Conservation (phyloP, 2,113 vertebrate genomes). For the Ellobius talpinus region DNA sequence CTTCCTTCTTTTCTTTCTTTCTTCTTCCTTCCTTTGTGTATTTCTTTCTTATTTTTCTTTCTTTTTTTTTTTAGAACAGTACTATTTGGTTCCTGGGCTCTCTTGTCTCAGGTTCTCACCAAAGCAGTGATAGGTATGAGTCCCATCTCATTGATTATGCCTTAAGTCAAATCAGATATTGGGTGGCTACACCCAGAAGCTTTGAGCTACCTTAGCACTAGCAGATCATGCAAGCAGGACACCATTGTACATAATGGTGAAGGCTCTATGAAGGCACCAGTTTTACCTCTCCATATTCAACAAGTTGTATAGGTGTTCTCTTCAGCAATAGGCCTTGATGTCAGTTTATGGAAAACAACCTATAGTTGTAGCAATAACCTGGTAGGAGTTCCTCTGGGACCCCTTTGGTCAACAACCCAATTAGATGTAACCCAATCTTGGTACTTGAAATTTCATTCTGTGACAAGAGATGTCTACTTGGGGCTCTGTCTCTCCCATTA, state of each 20-base stretch:
- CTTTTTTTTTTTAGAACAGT: too few species aligned
- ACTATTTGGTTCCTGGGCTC: too few species aligned
- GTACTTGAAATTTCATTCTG: not conserved
- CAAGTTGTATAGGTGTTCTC: not conserved
- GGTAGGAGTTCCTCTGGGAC: not conserved
- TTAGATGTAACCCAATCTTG: not conserved
- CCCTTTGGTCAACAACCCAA: not conserved
- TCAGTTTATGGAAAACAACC: not conserved
- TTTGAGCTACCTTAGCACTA: not conserved
- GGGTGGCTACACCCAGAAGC: not conserved
- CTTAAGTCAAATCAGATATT: not conserved
- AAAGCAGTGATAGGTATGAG: not conserved
- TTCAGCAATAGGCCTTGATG: not conserved
- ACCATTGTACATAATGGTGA: not conserved
- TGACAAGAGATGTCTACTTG: not conserved
- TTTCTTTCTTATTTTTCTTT: too few species aligned
- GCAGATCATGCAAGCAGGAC: not conserved
- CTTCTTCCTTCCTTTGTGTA: too few species aligned
- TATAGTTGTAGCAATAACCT: not conserved
- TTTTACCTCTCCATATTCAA: not conserved
- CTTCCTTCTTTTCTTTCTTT: too few species aligned
- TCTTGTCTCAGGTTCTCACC: not conserved
- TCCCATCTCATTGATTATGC: not conserved
- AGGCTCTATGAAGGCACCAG: not conserved
- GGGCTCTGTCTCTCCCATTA: not conserved